Evolutionary conservation across 92 coral and sea anemone genomes (phyloP), one percentile per base, ranked within the genome.

Genomic region (Virgularia gustaviana): DNA sequence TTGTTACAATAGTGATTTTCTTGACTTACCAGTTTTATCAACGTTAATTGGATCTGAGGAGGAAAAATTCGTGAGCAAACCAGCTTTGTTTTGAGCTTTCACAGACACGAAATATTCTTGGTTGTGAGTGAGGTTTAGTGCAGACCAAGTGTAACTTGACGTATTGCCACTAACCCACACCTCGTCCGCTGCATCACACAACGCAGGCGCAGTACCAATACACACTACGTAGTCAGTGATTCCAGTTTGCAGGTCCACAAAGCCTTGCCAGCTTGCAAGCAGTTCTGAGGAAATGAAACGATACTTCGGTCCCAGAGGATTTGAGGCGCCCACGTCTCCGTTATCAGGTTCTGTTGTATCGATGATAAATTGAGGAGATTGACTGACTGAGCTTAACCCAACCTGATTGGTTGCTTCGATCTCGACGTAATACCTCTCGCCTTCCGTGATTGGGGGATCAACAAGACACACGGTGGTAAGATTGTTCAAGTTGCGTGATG

Each of bases 1-100:
- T n/a, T n/a, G n/a, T n/a, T n/a, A n/a, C n/a, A n/a, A n/a, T n/a
- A n/a, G n/a, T n/a, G n/a, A n/a, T n/a, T n/a, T n/a, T n/a, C n/a
- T n/a, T n/a, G 9, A 51, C 75, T 37, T 68, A 89, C 99, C 94
- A 37, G 99, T 89, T 63, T 34, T 70, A 63, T 94, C 99, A 41
- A 85, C 90, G 23, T 43, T 56, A 13, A 94, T 86, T 25, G 94
- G 96, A 25, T 72, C 80, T 7, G 99, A 94, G n/a, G 96, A 85
- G 63, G 74, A 47, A n/a, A 81, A 65, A 12, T 63, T 72, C 33
- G 90, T 87, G 9, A 52, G 60, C 1, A 94, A 75, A 20, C 87
- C 89, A 57, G 96, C 99, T 8, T 72, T 76, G 62, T 94, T 94
- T 47, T 75, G 79, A 30, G 96, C 90, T 45, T 39, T 72, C 22